These are phyloP conservation scores for Orthonychiurus folsomi DNA, from an alignment of 2,888 invertebrate species.

Conservation along the genomic window DNA sequence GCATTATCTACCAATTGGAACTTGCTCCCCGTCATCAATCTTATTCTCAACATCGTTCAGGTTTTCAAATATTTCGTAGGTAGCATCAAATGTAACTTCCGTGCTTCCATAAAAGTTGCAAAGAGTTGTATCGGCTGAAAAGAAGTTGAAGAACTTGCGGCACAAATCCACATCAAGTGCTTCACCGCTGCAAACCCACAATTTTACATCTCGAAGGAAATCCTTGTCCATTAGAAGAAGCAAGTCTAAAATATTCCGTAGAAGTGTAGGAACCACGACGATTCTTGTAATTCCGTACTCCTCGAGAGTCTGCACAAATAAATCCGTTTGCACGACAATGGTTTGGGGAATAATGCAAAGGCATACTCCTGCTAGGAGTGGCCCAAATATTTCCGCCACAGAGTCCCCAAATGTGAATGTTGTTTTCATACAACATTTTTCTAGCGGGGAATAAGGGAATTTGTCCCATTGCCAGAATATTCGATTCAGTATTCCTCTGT, in stretches of 20 bases:
- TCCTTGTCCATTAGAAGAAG: constrained; percentile 11
- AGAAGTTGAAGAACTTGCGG: constrained; percentile 58
- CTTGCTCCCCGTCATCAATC: constrained; percentile 11
- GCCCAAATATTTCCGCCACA: constrained; percentile 77
- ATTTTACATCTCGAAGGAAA: constrained; percentile 53
- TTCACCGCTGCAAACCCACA: constrained; percentile 84
- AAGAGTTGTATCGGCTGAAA: constrained; percentile 52
- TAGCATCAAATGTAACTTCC: constrained; percentile 85
- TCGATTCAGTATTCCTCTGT: constrained; percentile 63
- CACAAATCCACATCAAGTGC: constrained; percentile 47
- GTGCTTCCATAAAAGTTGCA: constrained; percentile 89
- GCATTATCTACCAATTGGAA: constrained; percentile 21
- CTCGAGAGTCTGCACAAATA: constrained; percentile 12
- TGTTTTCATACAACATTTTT: constrained; percentile 77
- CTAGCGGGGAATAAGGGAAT: constrained; percentile 59
- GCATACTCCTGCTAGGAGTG: constrained; percentile 62
- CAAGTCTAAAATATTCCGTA: constrained; percentile 57
- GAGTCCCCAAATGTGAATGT: constrained; percentile 84
- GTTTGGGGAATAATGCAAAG: constrained; percentile 62
- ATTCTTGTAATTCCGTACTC: constrained; percentile 59
- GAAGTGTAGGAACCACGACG: constrained; percentile 72
- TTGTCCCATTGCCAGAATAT: constrained; percentile 79
- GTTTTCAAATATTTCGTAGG: constrained; percentile 60
- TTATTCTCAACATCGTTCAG: constrained; percentile 52
- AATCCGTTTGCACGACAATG: constrained; percentile 41